Base-by-base conservation (phyloP, 2,113 vertebrate genomes). In the Gymnarchus niloticus region DNA sequence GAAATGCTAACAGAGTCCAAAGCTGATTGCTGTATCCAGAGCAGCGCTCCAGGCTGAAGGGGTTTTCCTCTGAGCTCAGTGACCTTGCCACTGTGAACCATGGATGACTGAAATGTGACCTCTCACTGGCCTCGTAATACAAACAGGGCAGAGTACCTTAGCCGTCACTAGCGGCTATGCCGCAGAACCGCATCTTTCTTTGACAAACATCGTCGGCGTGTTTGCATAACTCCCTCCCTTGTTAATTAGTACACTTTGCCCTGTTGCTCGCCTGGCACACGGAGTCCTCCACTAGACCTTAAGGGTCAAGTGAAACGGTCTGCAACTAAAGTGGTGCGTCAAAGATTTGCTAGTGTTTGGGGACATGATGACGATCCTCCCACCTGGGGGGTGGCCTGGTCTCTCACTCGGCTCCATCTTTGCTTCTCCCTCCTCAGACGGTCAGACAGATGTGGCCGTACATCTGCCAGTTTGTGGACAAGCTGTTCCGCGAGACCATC, bases 361-460 rank as follows among this genome's bases (percentile, higher is more conserved):
- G 65, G 33, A 73, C 33, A 17, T 73, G 14, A 41, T 41, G 33
- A 19, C 41, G 52, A 14, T 54, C 52, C 6, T 54, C 14, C 52
- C 6, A 14, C 14, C 52, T 54, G 52, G 5, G 52, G 52, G 5
- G 52, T 54, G 52, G 52, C 14, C 52, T 54, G 14, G 3, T 25
- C 37, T 33, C 0, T 3, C 5, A 10, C 7, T 37, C 23, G 9
- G 44, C 3, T 83, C 82, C 49, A 41, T 44, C 25, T 81, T 37
- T 81, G 46, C 19, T 59, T 59, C 84, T 85, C 85, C n/a, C 28
- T 21, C 84, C 59, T 41, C 91, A 99, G 98, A 99, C 97, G 57
- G 97, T 99, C 83, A 98, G 98, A 86, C 97, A 99, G 90, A 97
- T 99, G 97, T 99, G 97, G 98, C 98, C 98, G 57, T 99, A 97